Evolutionary conservation across 1,140 invertebrate species (phyloP), one percentile per base, ranked within the genome.

Genomic region (Cyclargus thomasi): DNA sequence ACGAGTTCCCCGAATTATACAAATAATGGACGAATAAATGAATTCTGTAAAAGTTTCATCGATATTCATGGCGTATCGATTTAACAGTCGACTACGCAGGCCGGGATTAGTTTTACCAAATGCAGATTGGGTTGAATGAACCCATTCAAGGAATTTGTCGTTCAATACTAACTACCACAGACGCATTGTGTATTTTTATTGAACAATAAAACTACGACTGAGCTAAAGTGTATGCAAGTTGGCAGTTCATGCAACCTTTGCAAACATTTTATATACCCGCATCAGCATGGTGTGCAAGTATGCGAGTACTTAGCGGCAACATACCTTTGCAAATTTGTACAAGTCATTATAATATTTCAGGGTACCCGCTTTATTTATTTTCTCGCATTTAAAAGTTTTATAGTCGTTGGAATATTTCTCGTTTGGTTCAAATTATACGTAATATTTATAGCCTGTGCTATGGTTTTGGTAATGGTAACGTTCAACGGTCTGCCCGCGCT

Each of bases 401-500:
- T 4, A 29, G 29, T 29, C 29, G 29, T 29, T 29, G 29, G 8
- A 29, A 6, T 29, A 29, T 29, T 29, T 8, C 29, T 29, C 29
- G 29, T 29, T 29, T 8, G 29, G 29, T 29, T 7, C 8, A 29
- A 29, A 4, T 29, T 29, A n/a, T n/a, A 8, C 29, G 29, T 29
- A n/a, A 29, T 29, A 29, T 7, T 29, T 29, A 29, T 29, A 29
- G 29, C 29, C 29, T 8, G 29, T 29, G 53, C 1, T 8, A n/a
- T 55, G 53, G 47, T 17, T 16, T 53, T 10, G 47, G 53, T 55
- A 7, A 17, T 55, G 53, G 53, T 55, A 55, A 55, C 53, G 53
- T 55, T 55, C 53, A 55, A 55, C n/a, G 53, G 53, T n/a, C 53
- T 55, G 53, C 16, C n/a, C 53, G 53, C 53, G 53, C 53, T 55